Conservation (phyloP, 2,888 invertebrate species). For the Rhingia rostrata region DNA sequence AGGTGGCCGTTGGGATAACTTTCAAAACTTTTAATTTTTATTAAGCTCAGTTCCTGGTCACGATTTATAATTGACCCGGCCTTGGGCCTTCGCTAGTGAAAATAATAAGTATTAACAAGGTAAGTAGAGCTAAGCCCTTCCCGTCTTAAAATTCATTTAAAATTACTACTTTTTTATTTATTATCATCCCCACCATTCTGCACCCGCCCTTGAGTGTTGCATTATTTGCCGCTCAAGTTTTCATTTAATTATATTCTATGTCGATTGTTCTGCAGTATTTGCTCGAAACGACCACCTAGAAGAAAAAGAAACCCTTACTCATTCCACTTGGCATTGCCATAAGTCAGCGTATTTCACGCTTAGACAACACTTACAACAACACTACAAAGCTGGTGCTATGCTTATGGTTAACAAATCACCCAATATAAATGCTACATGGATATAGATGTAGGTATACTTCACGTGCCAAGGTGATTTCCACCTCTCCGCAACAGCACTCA, state of each 20-base stretch:
- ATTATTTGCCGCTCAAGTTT: conserved; percentile 54
- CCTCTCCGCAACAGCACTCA: conserved; percentile 39
- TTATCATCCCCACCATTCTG: not conserved
- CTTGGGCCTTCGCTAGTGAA: conserved; percentile 32
- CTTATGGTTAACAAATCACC: conserved; percentile 36
- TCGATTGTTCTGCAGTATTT: conserved; percentile 58
- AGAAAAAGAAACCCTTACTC: not conserved
- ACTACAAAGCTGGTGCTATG: conserved; percentile 28
- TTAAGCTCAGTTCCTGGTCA: too few species aligned
- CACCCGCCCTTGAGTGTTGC: conserved; percentile 29
- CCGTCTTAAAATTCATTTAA: conserved; percentile 51
- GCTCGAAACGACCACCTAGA: conserved; percentile 26
- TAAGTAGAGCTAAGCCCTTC: conserved; percentile 35
- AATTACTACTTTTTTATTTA: conserved; percentile 48
- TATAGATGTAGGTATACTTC: conserved; percentile 7
- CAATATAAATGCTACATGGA: conserved; percentile 10
- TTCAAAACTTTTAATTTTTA: too few species aligned
- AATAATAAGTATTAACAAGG: conserved; percentile 25
- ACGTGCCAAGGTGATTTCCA: conserved; percentile 65
- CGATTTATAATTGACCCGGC: conserved; percentile 51
- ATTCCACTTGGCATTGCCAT: not conserved
- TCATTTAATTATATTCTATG: conserved; percentile 64
- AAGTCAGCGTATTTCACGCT: conserved; percentile 27
- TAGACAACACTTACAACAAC: conserved; percentile 33
- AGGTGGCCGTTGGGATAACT: not conserved